A percentile compares a stretch with the other conserved stretches of the same genome.
Evolutionary conservation across 2,797 vertebrate species (phyloP).

Genomic region (Chrosomus eos): DNA sequence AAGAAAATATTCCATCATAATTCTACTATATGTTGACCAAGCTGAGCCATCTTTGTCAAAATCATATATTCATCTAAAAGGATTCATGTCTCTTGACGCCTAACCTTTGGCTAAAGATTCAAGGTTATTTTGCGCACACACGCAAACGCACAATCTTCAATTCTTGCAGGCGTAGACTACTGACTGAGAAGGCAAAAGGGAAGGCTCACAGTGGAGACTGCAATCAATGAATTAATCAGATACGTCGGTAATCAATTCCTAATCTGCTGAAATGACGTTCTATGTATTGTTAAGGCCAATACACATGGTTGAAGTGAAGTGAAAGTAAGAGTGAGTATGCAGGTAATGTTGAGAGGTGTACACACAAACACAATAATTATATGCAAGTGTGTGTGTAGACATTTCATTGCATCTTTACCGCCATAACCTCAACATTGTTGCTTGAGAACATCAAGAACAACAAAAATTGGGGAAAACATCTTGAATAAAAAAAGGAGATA

Average conservation of each 20-base stretch:
- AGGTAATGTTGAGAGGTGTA: constrained; percentile 23
- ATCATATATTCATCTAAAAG: constrained; percentile 54
- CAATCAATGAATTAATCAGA: constrained; percentile 65
- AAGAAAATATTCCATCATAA: constrained; percentile 49
- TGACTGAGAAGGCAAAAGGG: constrained; percentile 73
- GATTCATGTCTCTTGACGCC: constrained; percentile 61
- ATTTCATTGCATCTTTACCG: constrained; percentile 10
- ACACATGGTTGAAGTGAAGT: constrained; percentile 25
- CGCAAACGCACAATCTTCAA: constrained; percentile 53
- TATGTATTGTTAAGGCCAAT: constrained; percentile 42
- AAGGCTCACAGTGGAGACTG: constrained; percentile 74
- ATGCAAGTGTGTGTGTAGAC: constrained; percentile 34
- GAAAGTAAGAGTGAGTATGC: constrained; percentile 8
- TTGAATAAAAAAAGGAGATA: constrained; percentile 66
- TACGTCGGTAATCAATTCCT: constrained; percentile 50
- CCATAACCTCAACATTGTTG: constrained; percentile 10
- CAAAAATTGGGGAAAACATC: constrained; percentile 70
- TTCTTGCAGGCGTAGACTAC: constrained; percentile 69
- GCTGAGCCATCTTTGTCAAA: constrained; percentile 34
- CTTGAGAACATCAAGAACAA: constrained; percentile 62
- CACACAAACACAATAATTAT: constrained; percentile 23
- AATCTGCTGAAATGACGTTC: constrained; percentile 29
- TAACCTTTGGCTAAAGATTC: constrained; percentile 77
- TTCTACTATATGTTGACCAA: constrained; percentile 60
- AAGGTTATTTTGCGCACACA: constrained; percentile 60